A percentile compares a stretch with the other conserved stretches of the same genome.
phyloP scores from a whole-genome alignment of 2,888 invertebrate species.

The Tiphia femorata region DNA sequence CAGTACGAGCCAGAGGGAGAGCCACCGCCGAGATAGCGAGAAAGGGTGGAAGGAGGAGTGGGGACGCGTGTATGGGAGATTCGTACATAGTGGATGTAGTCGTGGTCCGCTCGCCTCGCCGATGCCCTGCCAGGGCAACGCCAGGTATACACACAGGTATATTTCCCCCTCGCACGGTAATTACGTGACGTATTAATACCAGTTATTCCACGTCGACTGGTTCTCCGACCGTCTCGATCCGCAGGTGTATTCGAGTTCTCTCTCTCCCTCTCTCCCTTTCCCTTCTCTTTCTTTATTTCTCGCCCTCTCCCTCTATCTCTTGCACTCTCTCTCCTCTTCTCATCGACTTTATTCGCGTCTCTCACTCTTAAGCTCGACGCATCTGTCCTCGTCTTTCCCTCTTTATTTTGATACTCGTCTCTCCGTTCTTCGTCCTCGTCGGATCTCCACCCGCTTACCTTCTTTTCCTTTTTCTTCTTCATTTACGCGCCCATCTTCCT shows the following conservation, averaged over 20 bases:
- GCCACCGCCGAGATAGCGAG: too few species aligned
- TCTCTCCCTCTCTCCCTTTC: conserved; percentile 41
- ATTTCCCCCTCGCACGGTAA: conserved; percentile 54
- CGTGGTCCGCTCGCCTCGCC: conserved; percentile 16
- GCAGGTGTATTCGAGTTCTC: conserved; percentile 59
- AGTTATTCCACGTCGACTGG: conserved; percentile 63
- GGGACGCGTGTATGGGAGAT: neutral
- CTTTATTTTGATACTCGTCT: neutral
- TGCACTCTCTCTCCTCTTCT: neutral
- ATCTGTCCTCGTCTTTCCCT: too few species aligned
- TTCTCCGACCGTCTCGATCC: conserved; percentile 55
- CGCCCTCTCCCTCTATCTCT: conserved; percentile 7
- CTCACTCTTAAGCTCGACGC: neutral
- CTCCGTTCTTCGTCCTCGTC: too few species aligned
- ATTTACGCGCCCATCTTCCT: too few species aligned
- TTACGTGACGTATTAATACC: conserved; percentile 67
- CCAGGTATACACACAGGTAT: conserved; percentile 43
- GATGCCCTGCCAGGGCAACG: conserved; percentile 27
- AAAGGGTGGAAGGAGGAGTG: too few species aligned
- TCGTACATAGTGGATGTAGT: neutral
- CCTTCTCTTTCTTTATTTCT: conserved; percentile 20
- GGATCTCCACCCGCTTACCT: too few species aligned
- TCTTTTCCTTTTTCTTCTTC: too few species aligned
- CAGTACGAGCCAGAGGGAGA: too few species aligned
- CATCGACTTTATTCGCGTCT: neutral